Evolutionary conservation across 1,140 invertebrate species (phyloP).

Genomic region (Drosophila tani): DNA sequence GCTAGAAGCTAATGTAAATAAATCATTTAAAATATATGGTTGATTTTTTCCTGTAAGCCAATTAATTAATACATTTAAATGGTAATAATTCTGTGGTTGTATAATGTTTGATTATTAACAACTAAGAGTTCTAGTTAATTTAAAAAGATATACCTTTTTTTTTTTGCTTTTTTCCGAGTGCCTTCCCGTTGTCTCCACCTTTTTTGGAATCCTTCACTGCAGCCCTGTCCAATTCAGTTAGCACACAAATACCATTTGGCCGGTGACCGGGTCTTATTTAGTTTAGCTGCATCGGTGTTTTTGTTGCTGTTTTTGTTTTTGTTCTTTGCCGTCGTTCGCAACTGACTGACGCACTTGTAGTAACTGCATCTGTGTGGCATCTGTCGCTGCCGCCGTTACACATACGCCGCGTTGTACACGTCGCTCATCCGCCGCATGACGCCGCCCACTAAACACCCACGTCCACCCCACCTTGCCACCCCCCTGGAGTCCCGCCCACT

Average conservation of each 20-base stretch:
- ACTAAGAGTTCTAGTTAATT: no score
- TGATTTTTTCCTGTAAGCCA: no score
- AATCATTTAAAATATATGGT: no score
- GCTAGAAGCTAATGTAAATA: no score
- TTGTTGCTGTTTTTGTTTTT: conserved; percentile 14
- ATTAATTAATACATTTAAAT: no score
- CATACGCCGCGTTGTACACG: conserved; percentile 54
- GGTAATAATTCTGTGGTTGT: no score
- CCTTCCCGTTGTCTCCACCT: background rate
- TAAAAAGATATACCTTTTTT: no score
- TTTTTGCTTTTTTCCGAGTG: background rate
- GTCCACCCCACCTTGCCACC: background rate
- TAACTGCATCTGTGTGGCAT: conserved; percentile 22
- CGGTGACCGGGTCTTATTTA: conserved; percentile 56
- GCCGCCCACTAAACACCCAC: conserved; percentile 4
- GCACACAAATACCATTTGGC: conserved; percentile 26
- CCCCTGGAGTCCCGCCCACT: background rate
- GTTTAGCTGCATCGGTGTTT: conserved; percentile 54
- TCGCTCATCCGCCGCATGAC: conserved; percentile 52
- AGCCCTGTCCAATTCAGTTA: conserved; percentile 33
- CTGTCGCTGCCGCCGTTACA: conserved; percentile 46
- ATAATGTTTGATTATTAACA: no score
- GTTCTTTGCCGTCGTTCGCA: conserved; percentile 16
- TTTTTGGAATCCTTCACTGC: background rate
- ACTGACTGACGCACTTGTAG: conserved; percentile 39